Base-by-base conservation (phyloP, 2,888 invertebrate genomes). In the Rhimphoctona megacephalus region DNA sequence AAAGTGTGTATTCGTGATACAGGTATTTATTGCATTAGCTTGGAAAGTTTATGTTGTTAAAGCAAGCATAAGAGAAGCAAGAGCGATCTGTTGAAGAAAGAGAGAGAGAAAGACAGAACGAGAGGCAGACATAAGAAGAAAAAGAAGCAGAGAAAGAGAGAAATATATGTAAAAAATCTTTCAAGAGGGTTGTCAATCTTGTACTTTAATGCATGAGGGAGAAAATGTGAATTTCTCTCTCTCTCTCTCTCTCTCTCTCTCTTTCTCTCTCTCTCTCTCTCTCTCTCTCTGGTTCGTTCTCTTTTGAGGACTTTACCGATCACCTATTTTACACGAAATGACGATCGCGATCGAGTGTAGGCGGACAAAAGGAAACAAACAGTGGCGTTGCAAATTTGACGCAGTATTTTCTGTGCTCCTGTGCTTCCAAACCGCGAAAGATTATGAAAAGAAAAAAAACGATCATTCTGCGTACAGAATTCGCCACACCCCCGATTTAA, bases 11-110 rank as follows among this genome's bases (percentile, higher is more conserved):
- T 36, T 67, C 79, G 19, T 69, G 67, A 79, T 79, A 79, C 49
- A 61, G 33, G 77, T 79, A 85, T 85, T 85, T 85, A 85, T 82
- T 79, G 85, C 73, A 74, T 82, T 79, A 70, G 82, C 74, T 52
- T 30, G 61, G 74, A 79, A 80, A 82, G 85, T 85, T 85, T 85
- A 76, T 79, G 79, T 76, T 74, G 67, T 69, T 79, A 46, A 46
- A 46, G 22, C 57, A 46, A 61, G 54, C 52, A 54, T 14, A 43
- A 78, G 78, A 22, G 67, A 33, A 49, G 64, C 46, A 6, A 66
- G 64, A 39, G n/a, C 22, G 22, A 54, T 17, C 19, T n/a, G n/a
- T 19, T 54, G 30, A 14, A 54, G 54, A 17, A 61, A 74, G 22
- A 36, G 49, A n/a, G 14, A 25, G 36, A n/a, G 9, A 22, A 25